Base-by-base conservation (phyloP, 2,888 invertebrate genomes). In the Pammene aurita region DNA sequence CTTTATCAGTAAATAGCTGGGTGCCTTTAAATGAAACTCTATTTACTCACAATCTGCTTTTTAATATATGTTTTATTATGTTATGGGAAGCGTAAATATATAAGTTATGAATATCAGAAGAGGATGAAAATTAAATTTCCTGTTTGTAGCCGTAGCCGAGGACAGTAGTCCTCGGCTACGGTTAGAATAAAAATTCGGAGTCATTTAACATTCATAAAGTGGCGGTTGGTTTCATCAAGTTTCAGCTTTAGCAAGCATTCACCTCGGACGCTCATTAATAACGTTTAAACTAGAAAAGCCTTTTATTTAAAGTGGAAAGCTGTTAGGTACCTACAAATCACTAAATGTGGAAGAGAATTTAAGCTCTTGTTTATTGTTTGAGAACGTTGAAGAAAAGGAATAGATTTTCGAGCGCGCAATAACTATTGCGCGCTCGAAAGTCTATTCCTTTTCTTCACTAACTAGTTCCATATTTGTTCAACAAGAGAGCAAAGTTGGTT, bases 301-400 rank as follows among this genome's bases (percentile, higher is more conserved):
- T 64, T 66, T 66, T 66, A 65, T 14, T 18, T 46, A 60, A 66
- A 65, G 54, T 56, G 56, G 56, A 13, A 14, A 55, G 67, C 18
- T 44, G 44, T 44, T 46, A 60, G 26, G 26, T 26, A 26, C 26
- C n/a, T 16, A 54, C 34, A n/a, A 65, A n/a, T 52, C 16, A 11
- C n/a, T 46, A 13, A 60, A 46, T 38, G 38, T 35, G 57, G 6
- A 26, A n/a, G 34, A 14, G n/a, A 41, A 35, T 10, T 41, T 57
- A 57, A 57, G 57, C 26, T 18, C 42, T 26, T 58, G 5, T n/a
- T 58, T 26, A 58, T 50, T 48, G 16, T 48, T 26, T 2, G n/a
- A n/a, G 11, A 61, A 35, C 10, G 48, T 13, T 48, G 14, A 26
- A 26, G 26, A 52, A 52, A 52, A 26, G 11, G 26, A 52, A 52